Conservation (phyloP, 1,140 invertebrate species). For the Trachelipus rathkii region DNA sequence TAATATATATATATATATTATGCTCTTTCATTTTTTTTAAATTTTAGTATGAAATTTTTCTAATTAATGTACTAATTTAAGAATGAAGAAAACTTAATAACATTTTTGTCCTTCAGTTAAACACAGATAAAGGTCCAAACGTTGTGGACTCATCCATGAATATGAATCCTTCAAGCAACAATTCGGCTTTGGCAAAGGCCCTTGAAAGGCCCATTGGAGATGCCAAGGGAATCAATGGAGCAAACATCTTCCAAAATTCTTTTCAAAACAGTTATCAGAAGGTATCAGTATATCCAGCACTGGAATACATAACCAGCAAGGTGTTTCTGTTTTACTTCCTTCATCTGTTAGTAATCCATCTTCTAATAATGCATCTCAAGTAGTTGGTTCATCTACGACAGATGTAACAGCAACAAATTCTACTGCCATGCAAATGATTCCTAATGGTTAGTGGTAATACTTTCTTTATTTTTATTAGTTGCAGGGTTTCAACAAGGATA, state of each 20-base stretch:
- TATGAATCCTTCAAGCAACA: constrained; percentile 14
- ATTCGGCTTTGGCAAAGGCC: constrained; percentile 36
- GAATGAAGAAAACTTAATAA: too few species aligned
- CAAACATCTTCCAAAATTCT: constrained; percentile 35
- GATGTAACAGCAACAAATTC: constrained; percentile 12
- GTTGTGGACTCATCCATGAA: constrained; percentile 33
- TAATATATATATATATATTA: too few species aligned
- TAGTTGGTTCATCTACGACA: neutral
- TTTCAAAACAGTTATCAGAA: constrained; percentile 42
- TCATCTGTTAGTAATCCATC: neutral
- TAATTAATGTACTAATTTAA: too few species aligned
- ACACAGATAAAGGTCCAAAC: constrained; percentile 31
- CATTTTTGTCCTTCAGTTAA: constrained; percentile 25
- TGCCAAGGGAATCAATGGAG: constrained; percentile 39
- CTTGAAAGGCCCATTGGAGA: constrained; percentile 35
- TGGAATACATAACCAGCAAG: constrained; percentile 34
- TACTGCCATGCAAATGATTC: constrained; percentile 42
- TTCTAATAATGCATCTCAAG: neutral
- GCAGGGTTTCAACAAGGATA: neutral
- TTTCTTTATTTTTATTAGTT: constrained; percentile 16
- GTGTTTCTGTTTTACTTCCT: constrained; percentile 46
- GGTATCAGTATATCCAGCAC: constrained; percentile 30
- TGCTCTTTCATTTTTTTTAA: too few species aligned
- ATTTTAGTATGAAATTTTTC: too few species aligned
- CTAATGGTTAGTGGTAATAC: constrained; percentile 43